A percentile compares a stretch with the other conserved stretches of the same genome.
These are phyloP conservation scores for Dryobota labecula DNA, from an alignment of 2,888 invertebrate species.

Conservation along the genomic window DNA sequence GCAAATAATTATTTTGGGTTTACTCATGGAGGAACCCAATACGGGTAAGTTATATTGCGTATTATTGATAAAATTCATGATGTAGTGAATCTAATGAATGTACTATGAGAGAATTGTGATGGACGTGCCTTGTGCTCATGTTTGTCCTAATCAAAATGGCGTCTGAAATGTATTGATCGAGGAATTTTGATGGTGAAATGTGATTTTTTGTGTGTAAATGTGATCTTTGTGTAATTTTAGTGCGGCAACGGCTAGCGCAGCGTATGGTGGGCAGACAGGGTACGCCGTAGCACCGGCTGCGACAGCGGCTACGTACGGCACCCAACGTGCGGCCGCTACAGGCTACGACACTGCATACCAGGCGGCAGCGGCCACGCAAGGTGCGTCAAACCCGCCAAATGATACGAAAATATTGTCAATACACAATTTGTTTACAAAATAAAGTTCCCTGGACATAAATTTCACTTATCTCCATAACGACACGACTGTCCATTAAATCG, in stretches of 20 bases:
- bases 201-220: constrained; percentile 58
- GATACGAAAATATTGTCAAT: background rate
- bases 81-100: constrained; percentile 29
- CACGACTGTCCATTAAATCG: constrained; percentile 56
- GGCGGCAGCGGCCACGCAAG: constrained; percentile 94
- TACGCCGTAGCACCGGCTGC: constrained; percentile 96
- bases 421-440: constrained; percentile 55
- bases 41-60: constrained; percentile 92
- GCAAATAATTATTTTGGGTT: constrained; percentile 99
- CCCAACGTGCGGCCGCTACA: constrained; percentile 94
- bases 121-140: constrained; percentile 80
- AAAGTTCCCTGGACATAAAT: constrained; percentile 16
- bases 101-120: constrained; percentile 59
- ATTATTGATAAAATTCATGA: constrained; percentile 30
- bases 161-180: constrained; percentile 84
- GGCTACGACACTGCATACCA: constrained; percentile 96
- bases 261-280: constrained; percentile 96
- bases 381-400: constrained; percentile 88
- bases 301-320: constrained; percentile 95
- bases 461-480: constrained; percentile 7
- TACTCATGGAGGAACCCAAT: constrained; percentile 98
- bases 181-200: constrained; percentile 61
- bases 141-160: constrained; percentile 89
- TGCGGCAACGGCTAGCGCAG: constrained; percentile 94
- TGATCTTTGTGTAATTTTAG: constrained; percentile 80